Evolutionary conservation across 2,797 vertebrate species (phyloP).

Genomic region (Phoeniculus purpureus): DNA sequence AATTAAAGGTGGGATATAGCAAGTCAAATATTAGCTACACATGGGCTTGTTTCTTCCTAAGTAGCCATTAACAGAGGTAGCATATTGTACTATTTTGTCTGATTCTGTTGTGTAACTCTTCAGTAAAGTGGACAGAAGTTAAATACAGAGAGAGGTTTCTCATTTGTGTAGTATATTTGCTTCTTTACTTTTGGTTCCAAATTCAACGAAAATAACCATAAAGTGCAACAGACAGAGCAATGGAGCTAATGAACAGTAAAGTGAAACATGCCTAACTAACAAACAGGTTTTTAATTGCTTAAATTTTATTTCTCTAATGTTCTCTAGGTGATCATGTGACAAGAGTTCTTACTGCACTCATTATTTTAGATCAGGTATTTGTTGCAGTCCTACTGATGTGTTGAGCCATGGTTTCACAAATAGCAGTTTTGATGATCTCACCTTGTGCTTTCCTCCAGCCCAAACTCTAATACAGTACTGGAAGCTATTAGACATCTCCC

Average conservation of each 20-base stretch:
- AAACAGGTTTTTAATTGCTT: constrained; percentile 72
- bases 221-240: constrained; percentile 58
- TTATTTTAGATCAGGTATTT: constrained; percentile 22
- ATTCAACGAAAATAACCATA: constrained; percentile 57
- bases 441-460: neutral
- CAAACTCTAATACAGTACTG: constrained; percentile 12
- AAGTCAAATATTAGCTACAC: neutral
- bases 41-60: neutral
- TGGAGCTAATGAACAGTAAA: constrained; percentile 67
- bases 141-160: neutral
- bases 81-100: neutral
- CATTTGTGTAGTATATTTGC: neutral
- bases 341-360: constrained; percentile 23
- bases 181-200: constrained; percentile 38
- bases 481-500: neutral
- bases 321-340: constrained; percentile 53
- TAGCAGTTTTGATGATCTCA: neutral
- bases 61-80: neutral
- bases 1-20: neutral
- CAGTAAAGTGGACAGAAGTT: neutral
- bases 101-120: neutral
- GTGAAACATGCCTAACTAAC: constrained; percentile 66
- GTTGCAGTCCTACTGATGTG: neutral
- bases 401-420: neutral
- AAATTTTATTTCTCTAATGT: constrained; percentile 60